Base-by-base conservation (phyloP, 1,140 invertebrate species). In the Pectinophora gossypiella region DNA sequence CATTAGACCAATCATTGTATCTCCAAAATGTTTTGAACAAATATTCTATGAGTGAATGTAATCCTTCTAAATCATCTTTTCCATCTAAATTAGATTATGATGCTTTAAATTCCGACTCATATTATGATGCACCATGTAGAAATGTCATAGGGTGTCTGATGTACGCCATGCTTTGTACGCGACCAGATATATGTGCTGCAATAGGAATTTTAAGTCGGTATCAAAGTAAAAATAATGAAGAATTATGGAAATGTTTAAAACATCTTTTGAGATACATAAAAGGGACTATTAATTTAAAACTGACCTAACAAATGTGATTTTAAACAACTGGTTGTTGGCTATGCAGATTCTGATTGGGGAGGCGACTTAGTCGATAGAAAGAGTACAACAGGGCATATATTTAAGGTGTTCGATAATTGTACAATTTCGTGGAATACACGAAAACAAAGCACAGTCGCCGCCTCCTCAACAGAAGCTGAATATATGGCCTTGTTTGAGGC, bases 101-200 rank as follows among this genome's bases (percentile, higher is more conserved):
- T 10, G 22, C 22, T 5, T 23, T 60, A 47, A 64, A 76, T 22
- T 58, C 57, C 18, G 51, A 65, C 18, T 46, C 64, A 22, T 43
- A 49, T 43, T 67, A 46, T 54, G 52, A 68, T 9, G 62, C 57
- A 22, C 62, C 63, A 35, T 73, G 65, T 54, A 45, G 60, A 38
- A 69, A 64, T 48, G 48, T 75, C 22, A 68, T 76, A 20, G 73
- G 73, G 1, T 69, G 63, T 51, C 54, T 76, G 51, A 68, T 80
- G 66, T 76, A 72, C 42, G 40, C 63, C 12, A 72, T 72, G 70
- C 32, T 78, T 16, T 76, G 76, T 43, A 73, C 74, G 49, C 52
- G 72, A 6, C 68, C 72, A 3, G 72, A 76, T 38, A 56, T 80
- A 46, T 61, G 72, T 58, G 51, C 51, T 19, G 45, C 52, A 35